phyloP scores from a whole-genome alignment of 2,888 invertebrate species.

The Cheilosia variabilis region DNA sequence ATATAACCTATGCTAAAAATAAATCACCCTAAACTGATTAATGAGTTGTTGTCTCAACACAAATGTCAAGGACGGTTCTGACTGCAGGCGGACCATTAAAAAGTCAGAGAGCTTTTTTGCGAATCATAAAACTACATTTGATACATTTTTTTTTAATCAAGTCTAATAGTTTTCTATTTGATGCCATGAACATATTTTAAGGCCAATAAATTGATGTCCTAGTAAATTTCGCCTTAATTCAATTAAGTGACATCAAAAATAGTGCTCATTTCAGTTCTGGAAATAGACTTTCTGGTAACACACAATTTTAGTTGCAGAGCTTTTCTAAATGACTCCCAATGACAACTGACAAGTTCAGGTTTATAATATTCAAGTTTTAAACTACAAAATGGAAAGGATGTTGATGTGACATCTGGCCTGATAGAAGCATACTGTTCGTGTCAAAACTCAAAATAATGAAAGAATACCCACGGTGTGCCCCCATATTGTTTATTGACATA shows the following conservation, averaged over 20 bases:
- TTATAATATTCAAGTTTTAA: not conserved
- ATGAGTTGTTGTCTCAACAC: constrained; percentile 49
- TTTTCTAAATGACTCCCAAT: not conserved
- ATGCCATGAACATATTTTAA: too few species aligned
- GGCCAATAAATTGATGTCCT: too few species aligned
- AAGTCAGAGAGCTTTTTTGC: not conserved
- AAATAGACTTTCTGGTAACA: too few species aligned
- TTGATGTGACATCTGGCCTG: constrained; percentile 3
- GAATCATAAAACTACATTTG: too few species aligned
- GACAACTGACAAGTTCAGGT: constrained; percentile 48
- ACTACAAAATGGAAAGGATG: not conserved
- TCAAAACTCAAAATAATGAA: constrained; percentile 48
- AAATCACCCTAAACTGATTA: constrained; percentile 60
- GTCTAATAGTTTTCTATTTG: too few species aligned
- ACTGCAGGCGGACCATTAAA: not conserved
- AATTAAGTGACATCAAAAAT: too few species aligned
- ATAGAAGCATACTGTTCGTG: constrained; percentile 38
- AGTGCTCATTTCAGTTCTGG: too few species aligned
- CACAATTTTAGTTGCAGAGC: too few species aligned
- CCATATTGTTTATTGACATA: constrained; percentile 63
- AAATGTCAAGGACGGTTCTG: constrained; percentile 70
- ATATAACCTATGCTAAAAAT: constrained; percentile 59
- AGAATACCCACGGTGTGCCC: constrained; percentile 14
- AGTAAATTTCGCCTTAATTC: too few species aligned
- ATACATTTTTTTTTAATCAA: too few species aligned